A percentile compares a stretch with the other conserved stretches of the same genome.
phyloP scores from a whole-genome alignment of 2,888 invertebrate species.

The Sepioteuthis lessoniana region DNA sequence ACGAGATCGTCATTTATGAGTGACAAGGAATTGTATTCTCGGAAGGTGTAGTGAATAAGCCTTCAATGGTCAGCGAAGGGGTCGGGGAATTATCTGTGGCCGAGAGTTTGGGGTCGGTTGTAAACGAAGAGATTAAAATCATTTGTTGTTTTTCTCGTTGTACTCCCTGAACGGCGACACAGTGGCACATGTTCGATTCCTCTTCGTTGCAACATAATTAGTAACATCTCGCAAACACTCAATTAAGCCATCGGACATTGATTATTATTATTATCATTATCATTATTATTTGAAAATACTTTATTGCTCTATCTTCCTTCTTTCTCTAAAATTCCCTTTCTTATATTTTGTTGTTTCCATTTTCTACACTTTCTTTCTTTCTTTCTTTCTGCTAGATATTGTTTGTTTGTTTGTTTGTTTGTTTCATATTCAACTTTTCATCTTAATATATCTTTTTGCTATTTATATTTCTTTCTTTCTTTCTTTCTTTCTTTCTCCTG shows the following conservation, averaged over 20 bases:
- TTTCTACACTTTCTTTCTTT: neutral
- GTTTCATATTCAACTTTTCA: too few relatives aligned
- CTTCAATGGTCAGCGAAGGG: neutral
- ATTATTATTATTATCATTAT: neutral
- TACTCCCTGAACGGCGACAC: neutral
- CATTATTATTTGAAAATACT: neutral
- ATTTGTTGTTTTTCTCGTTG: constrained; percentile 1
- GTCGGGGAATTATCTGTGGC: neutral
- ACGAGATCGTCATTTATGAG: neutral
- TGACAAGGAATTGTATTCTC: constrained; percentile 23
- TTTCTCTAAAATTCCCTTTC: neutral
- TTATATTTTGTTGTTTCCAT: neutral
- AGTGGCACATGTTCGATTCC: neutral
- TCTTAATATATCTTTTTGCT: too few relatives aligned
- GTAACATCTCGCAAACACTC: neutral
- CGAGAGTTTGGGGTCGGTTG: neutral
- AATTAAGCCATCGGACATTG: neutral
- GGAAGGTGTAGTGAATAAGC: neutral
- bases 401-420: neutral
- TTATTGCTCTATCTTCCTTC: neutral
- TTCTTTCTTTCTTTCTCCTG: too few relatives aligned
- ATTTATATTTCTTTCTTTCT: too few relatives aligned
- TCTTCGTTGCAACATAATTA: neutral
- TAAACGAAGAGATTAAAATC: constrained; percentile 33
- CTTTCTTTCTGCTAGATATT: neutral